phyloP scores from a whole-genome alignment of 2,797 vertebrate genomes.

The Monodelphis domestica region DNA sequence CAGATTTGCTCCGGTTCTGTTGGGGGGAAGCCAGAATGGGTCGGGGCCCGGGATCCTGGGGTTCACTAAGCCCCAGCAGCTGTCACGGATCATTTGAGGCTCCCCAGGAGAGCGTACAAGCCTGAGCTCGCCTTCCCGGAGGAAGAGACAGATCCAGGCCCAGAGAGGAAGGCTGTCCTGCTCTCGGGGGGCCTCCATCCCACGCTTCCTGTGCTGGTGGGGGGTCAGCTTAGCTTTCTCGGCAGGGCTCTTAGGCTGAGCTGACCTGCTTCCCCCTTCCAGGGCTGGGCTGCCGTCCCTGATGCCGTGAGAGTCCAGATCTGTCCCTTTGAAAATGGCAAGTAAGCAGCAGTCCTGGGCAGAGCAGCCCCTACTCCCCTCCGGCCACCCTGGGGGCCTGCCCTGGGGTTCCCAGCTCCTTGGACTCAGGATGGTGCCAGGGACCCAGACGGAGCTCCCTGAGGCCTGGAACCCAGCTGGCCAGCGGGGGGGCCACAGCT shows the following conservation, averaged over 20 bases:
- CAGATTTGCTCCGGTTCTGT: background rate
- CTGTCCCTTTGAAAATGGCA: conserved; percentile 93
- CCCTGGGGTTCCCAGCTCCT: too few relatives aligned
- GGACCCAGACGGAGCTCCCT: too few relatives aligned
- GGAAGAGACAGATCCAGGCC: background rate
- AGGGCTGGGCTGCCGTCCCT: conserved; percentile 91
- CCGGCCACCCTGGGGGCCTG: too few relatives aligned
- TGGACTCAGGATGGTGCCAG: too few relatives aligned
- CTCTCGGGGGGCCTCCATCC: too few relatives aligned
- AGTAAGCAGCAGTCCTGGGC: conserved; percentile 70
- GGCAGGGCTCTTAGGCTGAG: background rate
- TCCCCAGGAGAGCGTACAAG: background rate
- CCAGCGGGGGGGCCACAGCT: too few relatives aligned
- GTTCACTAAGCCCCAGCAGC: background rate
- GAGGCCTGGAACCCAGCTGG: too few relatives aligned
- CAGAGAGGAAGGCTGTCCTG: background rate
- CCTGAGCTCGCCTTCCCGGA: background rate
- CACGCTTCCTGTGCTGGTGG: too few relatives aligned
- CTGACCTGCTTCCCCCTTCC: conserved; percentile 1
- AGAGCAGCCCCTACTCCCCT: background rate
- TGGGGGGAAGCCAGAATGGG: background rate
- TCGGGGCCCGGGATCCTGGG: too few relatives aligned
- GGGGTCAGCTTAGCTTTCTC: background rate
- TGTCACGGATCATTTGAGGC: too few relatives aligned
- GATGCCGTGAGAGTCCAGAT: conserved; percentile 91